Percentiles rank a stretch among this genome's conserved stretches.
Evolutionary conservation across 2,888 invertebrate species (phyloP).

Genomic region (Cerastis rubricosa): DNA sequence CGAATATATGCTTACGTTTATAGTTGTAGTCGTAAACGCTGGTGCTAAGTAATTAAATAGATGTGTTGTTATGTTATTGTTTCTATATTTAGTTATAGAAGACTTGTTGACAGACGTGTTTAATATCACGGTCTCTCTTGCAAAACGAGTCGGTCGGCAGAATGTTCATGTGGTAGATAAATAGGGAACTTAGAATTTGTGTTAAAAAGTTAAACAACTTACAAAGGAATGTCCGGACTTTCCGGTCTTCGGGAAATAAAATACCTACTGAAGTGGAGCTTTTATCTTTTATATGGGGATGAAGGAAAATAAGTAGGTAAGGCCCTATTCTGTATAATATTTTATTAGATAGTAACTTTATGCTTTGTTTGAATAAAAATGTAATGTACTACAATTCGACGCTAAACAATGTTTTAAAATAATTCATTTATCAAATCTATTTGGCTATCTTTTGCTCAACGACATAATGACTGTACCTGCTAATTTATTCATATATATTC

Average conservation of each 20-base stretch:
- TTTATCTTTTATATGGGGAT: not conserved
- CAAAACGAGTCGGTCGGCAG: not conserved
- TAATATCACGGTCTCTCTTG: not conserved
- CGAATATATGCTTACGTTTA: constrained; percentile 28
- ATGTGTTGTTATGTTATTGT: constrained; percentile 37
- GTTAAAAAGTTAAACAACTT: not conserved
- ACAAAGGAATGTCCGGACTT: not conserved
- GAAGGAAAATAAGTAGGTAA: not conserved
- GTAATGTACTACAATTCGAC: not conserved
- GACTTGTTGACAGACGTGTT: constrained; percentile 11
- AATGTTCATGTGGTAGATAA: not conserved
- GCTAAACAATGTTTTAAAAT: constrained; percentile 1
- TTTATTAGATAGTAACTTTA: not conserved
- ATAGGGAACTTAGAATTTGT: not conserved
- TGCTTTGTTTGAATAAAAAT: not conserved
- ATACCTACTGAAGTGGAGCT: not conserved
- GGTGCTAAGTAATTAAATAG: constrained; percentile 48
- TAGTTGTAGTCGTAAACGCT: constrained; percentile 42
- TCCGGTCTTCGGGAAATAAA: not conserved
- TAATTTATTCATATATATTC: constrained; percentile 59
- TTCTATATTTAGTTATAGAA: constrained; percentile 27
- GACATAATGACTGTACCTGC: constrained; percentile 46
- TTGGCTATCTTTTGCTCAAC: constrained; percentile 22
- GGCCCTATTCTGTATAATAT: not conserved
- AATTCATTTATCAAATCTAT: constrained; percentile 32